A percentile compares a stretch with the other conserved stretches of the same genome.
These are phyloP conservation scores for Synergus itoensis DNA, from an alignment of 2,888 invertebrate species.

Conservation along the genomic window DNA sequence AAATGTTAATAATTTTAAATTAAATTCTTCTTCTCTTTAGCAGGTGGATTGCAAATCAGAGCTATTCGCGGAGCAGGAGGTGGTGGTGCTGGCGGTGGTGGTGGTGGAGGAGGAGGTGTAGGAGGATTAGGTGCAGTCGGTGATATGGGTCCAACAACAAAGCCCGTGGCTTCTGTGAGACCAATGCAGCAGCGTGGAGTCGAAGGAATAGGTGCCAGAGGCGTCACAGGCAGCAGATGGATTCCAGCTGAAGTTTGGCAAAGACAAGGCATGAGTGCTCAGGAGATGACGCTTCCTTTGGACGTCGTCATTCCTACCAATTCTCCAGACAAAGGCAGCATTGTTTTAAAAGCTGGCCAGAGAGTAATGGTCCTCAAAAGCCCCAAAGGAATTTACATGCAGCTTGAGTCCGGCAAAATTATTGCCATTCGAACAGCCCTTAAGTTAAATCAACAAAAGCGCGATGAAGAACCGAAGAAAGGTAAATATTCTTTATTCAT, in stretches of 20 bases:
- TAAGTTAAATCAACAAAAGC: constrained; percentile 82
- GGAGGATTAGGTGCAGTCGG: constrained; percentile 66
- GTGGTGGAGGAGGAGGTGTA: constrained; percentile 78
- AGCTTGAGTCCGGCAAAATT: constrained; percentile 95
- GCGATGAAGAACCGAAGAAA: constrained; percentile 77
- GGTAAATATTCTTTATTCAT: constrained; percentile 59
- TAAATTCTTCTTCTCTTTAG: constrained; percentile 52
- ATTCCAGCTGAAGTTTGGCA: constrained; percentile 95
- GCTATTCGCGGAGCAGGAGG: constrained; percentile 80
- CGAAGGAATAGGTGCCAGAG: constrained; percentile 78
- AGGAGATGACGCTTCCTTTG: constrained; percentile 95
- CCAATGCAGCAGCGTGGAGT: constrained; percentile 85
- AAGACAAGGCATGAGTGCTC: constrained; percentile 95
- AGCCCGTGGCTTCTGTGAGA: constrained; percentile 85
- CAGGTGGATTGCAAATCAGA: constrained; percentile 80
- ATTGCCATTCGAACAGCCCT: constrained; percentile 92
- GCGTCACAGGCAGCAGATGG: constrained; percentile 82
- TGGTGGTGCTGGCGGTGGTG: constrained; percentile 55
- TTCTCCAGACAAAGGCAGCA: constrained; percentile 92
- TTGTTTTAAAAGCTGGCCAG: constrained; percentile 95
- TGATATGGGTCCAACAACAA: constrained; percentile 80
- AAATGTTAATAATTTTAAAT: constrained; percentile 45
- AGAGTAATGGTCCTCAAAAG: constrained; percentile 96
- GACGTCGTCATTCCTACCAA: constrained; percentile 96
- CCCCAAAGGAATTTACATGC: constrained; percentile 97